Conservation (phyloP, 2,113 vertebrate genomes). For the Dunckerocampus dactyliophorus region DNA sequence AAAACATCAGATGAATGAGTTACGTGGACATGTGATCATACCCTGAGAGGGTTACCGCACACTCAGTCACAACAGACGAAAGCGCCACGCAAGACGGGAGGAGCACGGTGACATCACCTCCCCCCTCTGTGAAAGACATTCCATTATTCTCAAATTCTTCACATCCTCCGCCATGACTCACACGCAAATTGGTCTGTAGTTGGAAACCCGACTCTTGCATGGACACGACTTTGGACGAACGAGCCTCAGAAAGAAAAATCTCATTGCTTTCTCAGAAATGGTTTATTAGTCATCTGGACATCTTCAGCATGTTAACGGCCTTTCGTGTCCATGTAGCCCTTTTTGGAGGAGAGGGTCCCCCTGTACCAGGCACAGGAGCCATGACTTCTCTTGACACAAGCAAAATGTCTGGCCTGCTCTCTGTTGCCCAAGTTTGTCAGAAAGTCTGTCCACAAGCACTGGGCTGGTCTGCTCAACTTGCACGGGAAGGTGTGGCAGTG, state of each 20-base stretch:
- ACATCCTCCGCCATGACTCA: too few relatives aligned
- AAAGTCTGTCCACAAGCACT: constrained; percentile 97
- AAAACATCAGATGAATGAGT: too few relatives aligned
- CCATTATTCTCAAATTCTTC: too few relatives aligned
- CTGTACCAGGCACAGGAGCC: constrained; percentile 94
- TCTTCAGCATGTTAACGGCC: constrained; percentile 79
- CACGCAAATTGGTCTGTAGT: too few relatives aligned
- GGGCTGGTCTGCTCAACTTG: constrained; percentile 76
- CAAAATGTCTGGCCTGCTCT: constrained; percentile 84
- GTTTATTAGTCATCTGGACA: constrained; percentile 16
- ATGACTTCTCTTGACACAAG: constrained; percentile 91
- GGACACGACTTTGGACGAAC: too few relatives aligned
- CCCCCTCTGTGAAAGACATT: too few relatives aligned
- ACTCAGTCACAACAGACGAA: too few relatives aligned
- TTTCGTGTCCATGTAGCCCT: constrained; percentile 92
- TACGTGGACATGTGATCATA: too few relatives aligned
- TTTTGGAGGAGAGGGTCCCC: constrained; percentile 82
- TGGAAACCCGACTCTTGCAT: too few relatives aligned
- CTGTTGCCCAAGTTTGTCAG: constrained; percentile 82
- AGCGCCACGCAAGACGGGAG: too few relatives aligned
- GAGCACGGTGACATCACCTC: too few relatives aligned
- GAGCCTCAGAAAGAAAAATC: not conserved
- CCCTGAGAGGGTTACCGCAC: too few relatives aligned
- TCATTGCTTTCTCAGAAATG: not conserved
- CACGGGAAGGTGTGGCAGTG: constrained; percentile 87